phyloP scores from a whole-genome alignment of 2,113 vertebrate species.

The Pteropus alecto region DNA sequence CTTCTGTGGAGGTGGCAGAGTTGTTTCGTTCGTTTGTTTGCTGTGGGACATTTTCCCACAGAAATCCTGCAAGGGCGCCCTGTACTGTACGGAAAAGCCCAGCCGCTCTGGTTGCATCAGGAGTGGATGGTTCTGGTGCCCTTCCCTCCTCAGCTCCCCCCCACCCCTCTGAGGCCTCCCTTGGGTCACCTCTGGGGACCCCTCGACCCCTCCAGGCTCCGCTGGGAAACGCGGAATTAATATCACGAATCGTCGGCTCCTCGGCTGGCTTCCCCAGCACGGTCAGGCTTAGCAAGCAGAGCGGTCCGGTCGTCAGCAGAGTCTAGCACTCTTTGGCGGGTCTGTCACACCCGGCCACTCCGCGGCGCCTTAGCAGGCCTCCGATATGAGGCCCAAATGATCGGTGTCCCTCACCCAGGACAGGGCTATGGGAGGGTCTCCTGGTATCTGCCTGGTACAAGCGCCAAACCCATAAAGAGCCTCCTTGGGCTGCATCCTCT shows the following conservation, averaged over 20 bases:
- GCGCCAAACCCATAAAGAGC: background rate
- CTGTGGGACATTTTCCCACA: background rate
- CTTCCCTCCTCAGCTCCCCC: background rate
- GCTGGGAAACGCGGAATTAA: background rate
- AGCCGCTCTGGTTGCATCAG: background rate
- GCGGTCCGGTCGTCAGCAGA: background rate
- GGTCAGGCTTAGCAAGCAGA: background rate
- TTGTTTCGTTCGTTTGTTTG: background rate
- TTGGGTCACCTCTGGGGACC: accelerated
- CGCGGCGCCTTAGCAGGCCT: too few species aligned
- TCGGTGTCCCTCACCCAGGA: background rate
- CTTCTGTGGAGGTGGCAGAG: accelerated
- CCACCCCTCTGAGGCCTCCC: background rate
- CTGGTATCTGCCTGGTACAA: background rate
- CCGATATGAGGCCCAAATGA: background rate
- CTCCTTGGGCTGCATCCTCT: background rate
- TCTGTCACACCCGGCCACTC: accelerated
- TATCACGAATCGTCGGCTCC: background rate
- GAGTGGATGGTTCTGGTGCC: too few species aligned
- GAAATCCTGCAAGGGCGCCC: accelerated
- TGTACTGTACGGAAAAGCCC: accelerated
- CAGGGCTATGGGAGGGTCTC: background rate
- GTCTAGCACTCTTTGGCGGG: background rate
- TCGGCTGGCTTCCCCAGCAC: accelerated
- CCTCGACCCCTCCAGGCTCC: background rate